Percentiles rank a stretch among this genome's conserved stretches.
phyloP scores from a whole-genome alignment of 2,888 invertebrate species.

The Xylophagus ater region DNA sequence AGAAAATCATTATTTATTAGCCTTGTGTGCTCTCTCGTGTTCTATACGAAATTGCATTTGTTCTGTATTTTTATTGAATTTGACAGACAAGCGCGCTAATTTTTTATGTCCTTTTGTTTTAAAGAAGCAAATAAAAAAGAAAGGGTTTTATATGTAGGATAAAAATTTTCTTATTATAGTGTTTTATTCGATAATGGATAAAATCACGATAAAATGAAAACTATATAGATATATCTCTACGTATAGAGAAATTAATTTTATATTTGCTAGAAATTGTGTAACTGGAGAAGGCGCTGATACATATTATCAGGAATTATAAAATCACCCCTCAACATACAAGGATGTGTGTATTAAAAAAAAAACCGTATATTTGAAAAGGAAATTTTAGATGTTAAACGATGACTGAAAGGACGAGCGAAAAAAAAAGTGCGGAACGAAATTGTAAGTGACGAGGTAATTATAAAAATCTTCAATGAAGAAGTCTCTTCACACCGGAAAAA shows the following conservation, averaged over 20 bases:
- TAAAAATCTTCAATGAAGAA: no score
- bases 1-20: constrained; percentile 17
- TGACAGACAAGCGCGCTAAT: constrained; percentile 41
- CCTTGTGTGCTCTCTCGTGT: constrained; percentile 9
- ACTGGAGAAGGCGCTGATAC: constrained; percentile 15
- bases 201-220: no score
- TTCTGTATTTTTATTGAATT: constrained; percentile 28
- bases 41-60: no score
- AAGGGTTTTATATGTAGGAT: no score
- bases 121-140: no score
- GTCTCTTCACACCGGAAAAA: no score
- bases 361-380: constrained; percentile 2
- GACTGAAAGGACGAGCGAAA: no score
- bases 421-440: constrained; percentile 1
- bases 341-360: neutral
- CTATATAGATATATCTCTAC: no score
- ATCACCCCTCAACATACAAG: neutral
- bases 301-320: neutral
- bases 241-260: no score
- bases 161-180: no score
- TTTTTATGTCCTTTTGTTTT: constrained; percentile 27
- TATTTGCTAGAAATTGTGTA: constrained; percentile 2
- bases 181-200: no score
- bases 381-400: constrained; percentile 7
- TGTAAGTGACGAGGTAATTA: constrained; percentile 17